Percentiles rank a stretch among this genome's conserved stretches.
phyloP scores from a whole-genome alignment of 2,797 vertebrate species.

The Eulemur mongoz region DNA sequence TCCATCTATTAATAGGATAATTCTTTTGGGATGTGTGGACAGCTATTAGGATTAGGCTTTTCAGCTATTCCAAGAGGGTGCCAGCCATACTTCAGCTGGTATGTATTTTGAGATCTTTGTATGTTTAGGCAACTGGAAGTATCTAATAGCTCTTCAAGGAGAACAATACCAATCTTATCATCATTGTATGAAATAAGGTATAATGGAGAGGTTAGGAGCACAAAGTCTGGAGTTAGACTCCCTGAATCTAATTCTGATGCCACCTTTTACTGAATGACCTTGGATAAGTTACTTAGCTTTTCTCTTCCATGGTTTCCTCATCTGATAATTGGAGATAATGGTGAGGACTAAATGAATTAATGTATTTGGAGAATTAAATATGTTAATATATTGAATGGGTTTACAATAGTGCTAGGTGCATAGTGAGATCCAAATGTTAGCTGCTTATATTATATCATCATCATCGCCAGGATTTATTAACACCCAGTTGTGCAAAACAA shows the following conservation, averaged over 20 bases:
- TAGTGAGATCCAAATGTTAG: neutral
- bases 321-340: neutral
- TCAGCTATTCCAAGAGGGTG: neutral
- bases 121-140: neutral
- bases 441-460: neutral
- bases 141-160: slow-evolving; percentile 1
- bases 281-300: neutral
- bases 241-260: neutral
- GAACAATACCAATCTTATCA: neutral
- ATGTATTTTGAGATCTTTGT: neutral
- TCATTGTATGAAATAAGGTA: neutral
- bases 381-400: neutral
- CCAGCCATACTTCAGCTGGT: neutral
- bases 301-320: neutral
- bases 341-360: neutral
- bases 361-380: neutral
- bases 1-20: neutral
- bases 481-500: neutral
- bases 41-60: neutral
- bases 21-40: neutral
- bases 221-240: neutral
- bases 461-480: neutral
- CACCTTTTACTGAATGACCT: neutral
- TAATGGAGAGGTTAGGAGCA: neutral
- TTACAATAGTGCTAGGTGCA: neutral